A percentile compares a stretch with the other conserved stretches of the same genome.
Conservation (phyloP, 1,140 invertebrate genomes). For the Leucophenga varia region DNA sequence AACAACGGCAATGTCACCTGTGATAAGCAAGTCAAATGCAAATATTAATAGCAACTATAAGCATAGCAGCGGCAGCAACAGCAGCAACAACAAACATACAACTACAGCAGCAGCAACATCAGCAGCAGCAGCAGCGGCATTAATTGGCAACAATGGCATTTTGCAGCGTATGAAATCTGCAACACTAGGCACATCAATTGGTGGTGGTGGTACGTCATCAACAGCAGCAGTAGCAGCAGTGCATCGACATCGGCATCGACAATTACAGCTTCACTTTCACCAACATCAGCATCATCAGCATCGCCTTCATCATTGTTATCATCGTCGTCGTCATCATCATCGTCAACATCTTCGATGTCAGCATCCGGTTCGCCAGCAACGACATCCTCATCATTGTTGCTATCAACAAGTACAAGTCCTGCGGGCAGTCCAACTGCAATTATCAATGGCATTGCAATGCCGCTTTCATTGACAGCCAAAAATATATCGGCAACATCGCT, state of each 20-base stretch:
- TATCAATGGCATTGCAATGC: constrained; percentile 5
- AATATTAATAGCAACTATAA: constrained; percentile 7
- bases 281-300: constrained; percentile 2
- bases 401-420: constrained; percentile 22
- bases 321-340: not conserved
- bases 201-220: not conserved
- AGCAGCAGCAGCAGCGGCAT: constrained; percentile 12
- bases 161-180: constrained; percentile 8
- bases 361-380: constrained; percentile 5
- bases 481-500: constrained; percentile 20
- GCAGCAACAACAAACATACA: constrained; percentile 2
- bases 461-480: constrained; percentile 17
- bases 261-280: constrained; percentile 23
- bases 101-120: constrained; percentile 1
- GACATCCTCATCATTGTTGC: constrained; percentile 10
- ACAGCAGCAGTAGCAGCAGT: constrained; percentile 9
- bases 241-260: constrained; percentile 24
- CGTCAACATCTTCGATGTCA: not conserved
- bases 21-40: constrained; percentile 38
- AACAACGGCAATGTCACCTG: constrained; percentile 34
- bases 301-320: constrained; percentile 1
- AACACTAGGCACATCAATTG: not conserved
- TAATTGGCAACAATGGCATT: constrained; percentile 9
- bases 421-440: constrained; percentile 33
- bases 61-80: constrained; percentile 7